Conservation (phyloP, 2,888 invertebrate genomes). For the Fabriciana adippe region DNA sequence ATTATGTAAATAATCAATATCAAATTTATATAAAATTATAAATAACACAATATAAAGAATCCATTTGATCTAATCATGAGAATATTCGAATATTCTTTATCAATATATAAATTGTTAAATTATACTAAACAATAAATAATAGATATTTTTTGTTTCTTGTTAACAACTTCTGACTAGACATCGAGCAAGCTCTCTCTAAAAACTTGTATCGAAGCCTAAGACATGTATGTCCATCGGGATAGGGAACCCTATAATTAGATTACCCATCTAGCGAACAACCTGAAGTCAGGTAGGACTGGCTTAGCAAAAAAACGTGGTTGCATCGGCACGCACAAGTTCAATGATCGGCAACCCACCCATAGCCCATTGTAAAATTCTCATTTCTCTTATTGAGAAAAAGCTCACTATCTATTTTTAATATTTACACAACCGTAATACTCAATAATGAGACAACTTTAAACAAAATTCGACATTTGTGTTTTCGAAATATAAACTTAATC, state of each 20-base stretch:
- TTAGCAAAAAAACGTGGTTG: conserved; percentile 66
- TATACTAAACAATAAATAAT: conserved; percentile 10
- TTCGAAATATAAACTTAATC: background rate
- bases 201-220: conserved; percentile 55
- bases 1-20: too few species aligned
- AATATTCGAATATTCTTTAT: too few species aligned
- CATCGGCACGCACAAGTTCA: conserved; percentile 63
- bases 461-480: background rate
- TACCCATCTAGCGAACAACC: conserved; percentile 64
- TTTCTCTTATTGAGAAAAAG: conserved; percentile 30
- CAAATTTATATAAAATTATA: too few species aligned
- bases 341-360: conserved; percentile 55
- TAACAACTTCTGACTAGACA: conserved; percentile 22
- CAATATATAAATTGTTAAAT: background rate
- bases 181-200: conserved; percentile 33
- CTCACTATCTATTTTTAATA: conserved; percentile 22
- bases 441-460: background rate
- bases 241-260: conserved; percentile 72
- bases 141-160: background rate
- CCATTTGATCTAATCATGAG: too few species aligned
- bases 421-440: background rate
- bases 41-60: too few species aligned
- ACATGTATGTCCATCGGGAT: conserved; percentile 54
- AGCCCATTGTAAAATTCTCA: conserved; percentile 53
- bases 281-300: conserved; percentile 61